Base-by-base conservation (phyloP, 2,113 vertebrate genomes). In the Ochotona curzoniae region DNA sequence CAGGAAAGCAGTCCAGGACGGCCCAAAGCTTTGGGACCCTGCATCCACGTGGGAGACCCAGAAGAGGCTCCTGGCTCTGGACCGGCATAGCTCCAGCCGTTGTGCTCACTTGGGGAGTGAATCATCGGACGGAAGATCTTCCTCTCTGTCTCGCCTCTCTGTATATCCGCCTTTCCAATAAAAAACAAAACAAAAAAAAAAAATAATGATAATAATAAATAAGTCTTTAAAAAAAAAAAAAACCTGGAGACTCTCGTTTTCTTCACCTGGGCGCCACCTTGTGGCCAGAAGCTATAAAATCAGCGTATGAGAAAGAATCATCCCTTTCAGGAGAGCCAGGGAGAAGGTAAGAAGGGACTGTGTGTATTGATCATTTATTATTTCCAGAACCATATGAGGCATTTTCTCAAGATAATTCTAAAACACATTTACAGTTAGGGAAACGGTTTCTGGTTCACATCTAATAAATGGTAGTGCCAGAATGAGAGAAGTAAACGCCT, bases 251-350 rank as follows among this genome's bases (percentile, higher is more conserved):
- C 5, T n/a, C 8, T 49, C 17, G 26, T 25, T 83, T 57, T 87
- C 69, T 83, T n/a, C 64, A 51, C n/a, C 9, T 30, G 38, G 30
- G 15, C 13, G 67, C 91, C 93, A 89, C 67, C 85, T 93, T 38
- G 82, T 82, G 95, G 30, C 71, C 0, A 84, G n/a, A 90, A 35
- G 28, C 11, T 71, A 32, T 83, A 61, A 61, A 60, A 32, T 13
- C 78, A 69, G 20, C 17, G 0, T 30, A 60, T 6, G 17, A 64
- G 17, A 14, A 83, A 66, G 76, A 71, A 79, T 57, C 26, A 20
- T 9, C 18, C 25, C 73, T 74, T 30, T 10, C 9, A 54, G 21
- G 71, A 57, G 67, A 51, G 66, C 12, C 54, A 23, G 17, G 3
- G 4, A 17, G 14, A 38, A 66, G 20, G 23, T 30, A 9, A 67